Percentiles rank a stretch among this genome's conserved stretches.
Conservation (phyloP, 2,113 vertebrate genomes). For the Mirza zaza region DNA sequence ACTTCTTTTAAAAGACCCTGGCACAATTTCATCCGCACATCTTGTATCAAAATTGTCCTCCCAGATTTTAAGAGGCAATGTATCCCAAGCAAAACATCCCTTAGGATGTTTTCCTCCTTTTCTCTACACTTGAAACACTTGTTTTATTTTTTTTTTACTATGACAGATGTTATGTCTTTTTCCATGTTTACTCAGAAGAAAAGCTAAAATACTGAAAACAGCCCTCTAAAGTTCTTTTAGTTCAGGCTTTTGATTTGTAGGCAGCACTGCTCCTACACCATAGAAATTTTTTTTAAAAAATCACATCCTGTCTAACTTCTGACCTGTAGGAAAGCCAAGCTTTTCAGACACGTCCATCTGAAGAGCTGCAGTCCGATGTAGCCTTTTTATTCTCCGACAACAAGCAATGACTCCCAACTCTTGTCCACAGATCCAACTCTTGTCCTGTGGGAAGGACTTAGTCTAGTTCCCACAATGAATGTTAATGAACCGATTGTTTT, state of each 20-base stretch:
- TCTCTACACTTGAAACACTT: not conserved
- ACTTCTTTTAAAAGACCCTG: not conserved
- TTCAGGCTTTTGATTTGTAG: not conserved
- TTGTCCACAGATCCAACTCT: not conserved
- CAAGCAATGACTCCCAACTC: not conserved
- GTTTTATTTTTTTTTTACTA: not conserved
- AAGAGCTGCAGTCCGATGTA: not conserved
- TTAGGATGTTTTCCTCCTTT: not conserved
- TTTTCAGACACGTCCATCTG: not conserved
- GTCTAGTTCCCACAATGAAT: not conserved
- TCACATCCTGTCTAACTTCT: not conserved
- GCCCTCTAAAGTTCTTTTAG: not conserved
- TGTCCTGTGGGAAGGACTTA: not conserved
- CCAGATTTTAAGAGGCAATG: not conserved
- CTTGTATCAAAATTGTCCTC: not conserved
- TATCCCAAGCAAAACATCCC: not conserved
- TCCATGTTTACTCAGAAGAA: not conserved
- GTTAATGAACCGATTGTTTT: not conserved
- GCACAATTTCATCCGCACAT: not conserved
- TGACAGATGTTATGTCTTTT: not conserved
- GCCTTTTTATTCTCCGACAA: not conserved
- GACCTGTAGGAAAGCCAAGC: not conserved
- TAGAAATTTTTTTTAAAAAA: not conserved
- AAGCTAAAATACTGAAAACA: not conserved
- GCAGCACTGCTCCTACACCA: not conserved